Percentiles rank a stretch among this genome's conserved stretches.
Conservation (phyloP, 2,888 invertebrate genomes). For the Mellilla xanthometata region DNA sequence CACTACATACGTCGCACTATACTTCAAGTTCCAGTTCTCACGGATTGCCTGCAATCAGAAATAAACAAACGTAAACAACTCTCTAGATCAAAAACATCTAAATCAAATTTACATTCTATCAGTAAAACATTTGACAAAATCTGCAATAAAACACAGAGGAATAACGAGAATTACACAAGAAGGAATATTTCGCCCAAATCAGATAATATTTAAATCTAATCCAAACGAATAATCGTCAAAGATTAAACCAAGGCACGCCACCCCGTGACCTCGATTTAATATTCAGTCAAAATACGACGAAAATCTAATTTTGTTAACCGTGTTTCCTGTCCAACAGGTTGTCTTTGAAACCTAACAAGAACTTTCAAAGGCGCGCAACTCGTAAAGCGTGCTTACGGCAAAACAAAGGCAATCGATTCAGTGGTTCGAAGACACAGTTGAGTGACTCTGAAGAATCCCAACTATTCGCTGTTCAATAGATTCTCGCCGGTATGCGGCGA, state of each 20-base stretch:
- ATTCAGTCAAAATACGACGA: slow-evolving; percentile 5
- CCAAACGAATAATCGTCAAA: slow-evolving; percentile 9
- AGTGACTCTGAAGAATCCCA: slow-evolving; percentile 17
- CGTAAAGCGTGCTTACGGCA: too few relatives aligned
- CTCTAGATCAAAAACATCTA: too few relatives aligned
- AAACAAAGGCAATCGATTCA: neutral
- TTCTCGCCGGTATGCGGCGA: slow-evolving; percentile 1
- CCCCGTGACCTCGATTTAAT: slow-evolving; percentile 17
- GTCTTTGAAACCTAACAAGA: slow-evolving; percentile 9
- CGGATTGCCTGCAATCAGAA: slow-evolving; percentile 86
- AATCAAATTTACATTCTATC: too few relatives aligned
- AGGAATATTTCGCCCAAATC: slow-evolving; percentile 1
- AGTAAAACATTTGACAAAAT: too few relatives aligned
- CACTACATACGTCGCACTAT: slow-evolving; percentile 94
- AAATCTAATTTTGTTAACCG: slow-evolving; percentile 14
- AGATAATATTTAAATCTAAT: slow-evolving; percentile 20
- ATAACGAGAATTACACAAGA: too few relatives aligned
- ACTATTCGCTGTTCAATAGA: slow-evolving; percentile 10
- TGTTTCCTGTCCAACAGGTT: slow-evolving; percentile 17
- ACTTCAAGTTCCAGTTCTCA: slow-evolving; percentile 97
- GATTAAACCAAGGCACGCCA: slow-evolving; percentile 22
- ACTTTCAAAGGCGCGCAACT: too few relatives aligned
- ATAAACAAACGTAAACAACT: slow-evolving; percentile 5
- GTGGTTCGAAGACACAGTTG: slow-evolving; percentile 10
- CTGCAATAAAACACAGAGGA: too few relatives aligned